phyloP scores from a whole-genome alignment of 64 coral and sea anemone genomes.

The Montipora foliosa region DNA sequence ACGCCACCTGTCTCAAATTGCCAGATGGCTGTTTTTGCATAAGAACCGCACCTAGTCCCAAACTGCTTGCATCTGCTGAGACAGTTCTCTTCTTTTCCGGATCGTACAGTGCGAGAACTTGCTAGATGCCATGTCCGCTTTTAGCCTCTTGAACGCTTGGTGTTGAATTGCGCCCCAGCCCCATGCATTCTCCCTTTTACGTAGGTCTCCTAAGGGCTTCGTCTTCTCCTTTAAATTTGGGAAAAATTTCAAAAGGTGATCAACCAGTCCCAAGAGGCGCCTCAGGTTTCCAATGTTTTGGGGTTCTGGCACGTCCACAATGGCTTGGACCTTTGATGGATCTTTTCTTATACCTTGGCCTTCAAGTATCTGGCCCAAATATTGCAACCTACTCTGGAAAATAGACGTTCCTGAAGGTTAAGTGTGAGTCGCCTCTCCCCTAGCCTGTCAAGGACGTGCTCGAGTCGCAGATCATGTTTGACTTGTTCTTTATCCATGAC shows the following conservation, averaged over 20 bases:
- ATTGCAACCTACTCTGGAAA: conserved; percentile 39
- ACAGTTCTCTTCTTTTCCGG: conserved; percentile 45
- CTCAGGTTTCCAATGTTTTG: background rate
- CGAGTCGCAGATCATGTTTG: background rate
- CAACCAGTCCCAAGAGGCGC: background rate
- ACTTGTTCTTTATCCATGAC: background rate
- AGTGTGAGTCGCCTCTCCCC: conserved; percentile 21
- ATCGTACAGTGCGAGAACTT: conserved; percentile 47
- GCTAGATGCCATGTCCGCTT: conserved; percentile 29
- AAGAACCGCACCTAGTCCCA: conserved; percentile 63
- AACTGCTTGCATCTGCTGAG: conserved; percentile 49
- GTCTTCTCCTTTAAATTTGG: conserved; percentile 52
- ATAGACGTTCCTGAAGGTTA: conserved; percentile 46
- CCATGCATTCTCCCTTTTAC: conserved; percentile 50
- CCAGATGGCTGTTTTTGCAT: conserved; percentile 29
- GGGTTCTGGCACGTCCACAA: background rate
- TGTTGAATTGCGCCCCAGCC: conserved; percentile 28
- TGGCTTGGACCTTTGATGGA: conserved; percentile 43
- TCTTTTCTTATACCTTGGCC: conserved; percentile 37
- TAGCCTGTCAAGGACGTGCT: conserved; percentile 22
- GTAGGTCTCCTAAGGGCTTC: conserved; percentile 10
- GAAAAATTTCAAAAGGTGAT: conserved; percentile 32
- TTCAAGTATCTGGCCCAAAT: conserved; percentile 45
- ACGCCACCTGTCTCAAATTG: conserved; percentile 11
- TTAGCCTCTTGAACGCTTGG: conserved; percentile 32